phyloP scores from a whole-genome alignment of 2,113 vertebrate genomes.

The Rissa tridactyla region DNA sequence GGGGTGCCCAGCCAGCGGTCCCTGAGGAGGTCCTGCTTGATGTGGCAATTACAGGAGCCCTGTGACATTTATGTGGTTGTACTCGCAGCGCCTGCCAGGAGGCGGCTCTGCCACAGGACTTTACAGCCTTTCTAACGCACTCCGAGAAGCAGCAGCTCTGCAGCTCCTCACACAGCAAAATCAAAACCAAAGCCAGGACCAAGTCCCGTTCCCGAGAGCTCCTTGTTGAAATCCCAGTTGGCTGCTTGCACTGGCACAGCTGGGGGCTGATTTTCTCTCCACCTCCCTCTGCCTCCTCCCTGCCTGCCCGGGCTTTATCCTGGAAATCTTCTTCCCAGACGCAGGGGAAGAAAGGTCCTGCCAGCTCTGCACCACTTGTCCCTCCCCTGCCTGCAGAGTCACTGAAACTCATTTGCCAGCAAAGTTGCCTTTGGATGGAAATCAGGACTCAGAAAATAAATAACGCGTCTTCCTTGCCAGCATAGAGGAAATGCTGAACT shows the following conservation, averaged over 20 bases:
- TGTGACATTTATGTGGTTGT: neutral
- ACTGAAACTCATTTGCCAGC: neutral
- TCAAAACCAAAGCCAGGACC: neutral
- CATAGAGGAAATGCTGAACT: constrained; percentile 74
- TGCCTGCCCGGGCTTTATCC: neutral
- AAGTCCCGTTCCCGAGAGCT: neutral
- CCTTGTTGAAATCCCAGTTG: neutral
- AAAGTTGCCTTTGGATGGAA: neutral
- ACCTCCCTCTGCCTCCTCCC: neutral
- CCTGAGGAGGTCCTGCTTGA: neutral
- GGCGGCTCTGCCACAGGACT: neutral
- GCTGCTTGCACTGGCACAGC: neutral
- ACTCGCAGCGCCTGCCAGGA: neutral
- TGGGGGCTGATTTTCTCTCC: neutral
- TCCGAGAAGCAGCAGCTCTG: neutral
- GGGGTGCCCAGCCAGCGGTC: neutral
- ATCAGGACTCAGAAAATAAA: neutral
- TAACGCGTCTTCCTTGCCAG: neutral
- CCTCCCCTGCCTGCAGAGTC: neutral
- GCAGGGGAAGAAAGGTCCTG: neutral
- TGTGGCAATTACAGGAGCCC: neutral
- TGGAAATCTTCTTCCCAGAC: neutral
- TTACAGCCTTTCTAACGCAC: neutral
- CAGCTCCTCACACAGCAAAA: neutral
- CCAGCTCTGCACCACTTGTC: neutral